A percentile compares a stretch with the other conserved stretches of the same genome.
Conservation (phyloP, 2,888 invertebrate species). For the Desoria tigrina region DNA sequence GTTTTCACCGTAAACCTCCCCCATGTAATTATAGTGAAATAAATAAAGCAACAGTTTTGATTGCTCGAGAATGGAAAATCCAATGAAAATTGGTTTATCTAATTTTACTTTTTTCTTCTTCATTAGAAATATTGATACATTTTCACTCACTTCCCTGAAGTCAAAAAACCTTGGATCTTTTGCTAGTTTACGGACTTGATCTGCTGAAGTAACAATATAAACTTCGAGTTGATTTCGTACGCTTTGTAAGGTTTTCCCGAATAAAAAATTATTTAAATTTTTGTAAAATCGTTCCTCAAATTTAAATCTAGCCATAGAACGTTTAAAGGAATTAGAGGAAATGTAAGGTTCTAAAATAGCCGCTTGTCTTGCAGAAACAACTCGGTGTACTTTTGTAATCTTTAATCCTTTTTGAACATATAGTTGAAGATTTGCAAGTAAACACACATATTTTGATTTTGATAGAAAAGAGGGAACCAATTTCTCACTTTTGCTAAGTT, state of each 20-base stretch:
- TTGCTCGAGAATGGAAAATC: too few species aligned
- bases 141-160: too few species aligned
- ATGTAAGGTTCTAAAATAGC: constrained; percentile 11
- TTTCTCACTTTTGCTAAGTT: too few species aligned
- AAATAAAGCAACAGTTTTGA: not conserved
- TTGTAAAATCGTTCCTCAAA: constrained; percentile 37
- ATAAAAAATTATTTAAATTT: constrained; percentile 19
- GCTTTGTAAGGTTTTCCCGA: constrained; percentile 31
- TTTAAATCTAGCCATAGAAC: constrained; percentile 20
- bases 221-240: constrained; percentile 14
- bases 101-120: too few species aligned
- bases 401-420: constrained; percentile 9
- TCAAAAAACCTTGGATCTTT: too few species aligned
- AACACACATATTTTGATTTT: constrained; percentile 9
- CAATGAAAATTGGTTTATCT: too few species aligned
- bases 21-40: not conserved
- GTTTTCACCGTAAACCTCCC: too few species aligned
- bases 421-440: constrained; percentile 15
- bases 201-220: constrained; percentile 13
- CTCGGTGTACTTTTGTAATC: constrained; percentile 18
- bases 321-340: constrained; percentile 3
- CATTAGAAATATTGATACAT: too few species aligned
- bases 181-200: not conserved
- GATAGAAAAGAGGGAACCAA: constrained; percentile 11
- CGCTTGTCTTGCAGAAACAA: constrained; percentile 3